phyloP scores from a whole-genome alignment of 2,888 invertebrate genomes.

The Dicyrtomina minuta region DNA sequence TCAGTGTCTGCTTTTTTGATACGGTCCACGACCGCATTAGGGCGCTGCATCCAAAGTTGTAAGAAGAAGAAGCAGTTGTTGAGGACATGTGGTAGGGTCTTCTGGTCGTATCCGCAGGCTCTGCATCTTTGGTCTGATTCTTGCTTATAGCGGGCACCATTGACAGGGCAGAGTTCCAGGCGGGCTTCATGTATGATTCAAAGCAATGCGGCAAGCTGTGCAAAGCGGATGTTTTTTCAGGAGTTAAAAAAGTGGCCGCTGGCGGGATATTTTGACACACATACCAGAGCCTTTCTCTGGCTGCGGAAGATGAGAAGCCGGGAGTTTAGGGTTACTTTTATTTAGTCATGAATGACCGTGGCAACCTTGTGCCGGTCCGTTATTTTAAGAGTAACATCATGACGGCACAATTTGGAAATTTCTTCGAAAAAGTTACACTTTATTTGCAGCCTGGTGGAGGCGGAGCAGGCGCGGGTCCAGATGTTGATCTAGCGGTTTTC shows the following conservation, averaged over 20 bases:
- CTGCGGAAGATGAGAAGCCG: not conserved
- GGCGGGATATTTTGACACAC: conserved; percentile 8
- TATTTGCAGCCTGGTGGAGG: not conserved
- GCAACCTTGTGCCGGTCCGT: not conserved
- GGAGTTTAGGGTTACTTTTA: not conserved
- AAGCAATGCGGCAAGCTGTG: conserved; percentile 57
- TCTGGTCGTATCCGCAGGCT: conserved; percentile 51
- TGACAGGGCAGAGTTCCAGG: no score
- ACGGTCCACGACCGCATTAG: no score
- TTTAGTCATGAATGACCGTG: not conserved
- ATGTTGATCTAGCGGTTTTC: no score
- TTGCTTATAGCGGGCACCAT: conserved; percentile 27
- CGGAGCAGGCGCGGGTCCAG: not conserved
- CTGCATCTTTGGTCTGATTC: conserved; percentile 45
- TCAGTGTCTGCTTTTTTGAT: no score
- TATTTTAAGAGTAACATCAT: not conserved
- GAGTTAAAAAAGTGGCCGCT: conserved; percentile 54
- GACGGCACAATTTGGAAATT: not conserved
- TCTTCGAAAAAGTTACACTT: not conserved
- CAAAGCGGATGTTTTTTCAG: conserved; percentile 53
- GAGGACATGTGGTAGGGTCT: no score
- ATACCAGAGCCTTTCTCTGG: conserved; percentile 37
- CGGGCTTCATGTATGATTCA: conserved; percentile 53
- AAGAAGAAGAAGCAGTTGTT: no score
- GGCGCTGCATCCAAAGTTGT: no score